These are phyloP conservation scores for Sardina pilchardus DNA, from an alignment of 2,113 vertebrate genomes.

Conservation along the genomic window DNA sequence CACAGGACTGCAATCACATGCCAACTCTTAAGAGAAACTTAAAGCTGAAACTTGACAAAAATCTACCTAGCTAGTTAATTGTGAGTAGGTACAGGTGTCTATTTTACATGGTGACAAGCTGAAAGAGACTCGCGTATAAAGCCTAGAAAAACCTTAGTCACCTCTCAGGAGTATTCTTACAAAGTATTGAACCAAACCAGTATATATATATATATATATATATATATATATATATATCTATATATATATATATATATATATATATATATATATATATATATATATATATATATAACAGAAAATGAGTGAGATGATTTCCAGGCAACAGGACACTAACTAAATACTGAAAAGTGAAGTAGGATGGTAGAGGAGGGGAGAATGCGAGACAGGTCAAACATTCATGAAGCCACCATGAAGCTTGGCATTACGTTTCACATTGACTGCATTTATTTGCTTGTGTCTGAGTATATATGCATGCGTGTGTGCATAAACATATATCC, in stretches of 20 bases:
- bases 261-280: too few species aligned
- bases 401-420: neutral
- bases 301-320: neutral
- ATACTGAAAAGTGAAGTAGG: neutral
- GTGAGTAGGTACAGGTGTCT: neutral
- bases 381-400: neutral
- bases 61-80: neutral
- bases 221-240: too few species aligned
- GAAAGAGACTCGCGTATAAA: neutral
- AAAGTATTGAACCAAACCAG: neutral
- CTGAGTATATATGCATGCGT: neutral
- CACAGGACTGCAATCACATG: constrained; percentile 35
- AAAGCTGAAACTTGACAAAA: constrained; percentile 9
- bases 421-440: neutral
- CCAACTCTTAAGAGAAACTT: constrained; percentile 23
- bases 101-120: neutral
- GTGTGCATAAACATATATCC: neutral
- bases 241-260: too few species aligned
- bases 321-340: neutral
- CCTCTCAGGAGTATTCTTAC: neutral
- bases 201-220: neutral
- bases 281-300: neutral
- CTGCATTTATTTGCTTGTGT: neutral
- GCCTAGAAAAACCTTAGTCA: neutral
- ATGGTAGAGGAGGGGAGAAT: neutral